phyloP scores from a whole-genome alignment of 2,797 vertebrate genomes.

The Pipistrellus pygmaeus region DNA sequence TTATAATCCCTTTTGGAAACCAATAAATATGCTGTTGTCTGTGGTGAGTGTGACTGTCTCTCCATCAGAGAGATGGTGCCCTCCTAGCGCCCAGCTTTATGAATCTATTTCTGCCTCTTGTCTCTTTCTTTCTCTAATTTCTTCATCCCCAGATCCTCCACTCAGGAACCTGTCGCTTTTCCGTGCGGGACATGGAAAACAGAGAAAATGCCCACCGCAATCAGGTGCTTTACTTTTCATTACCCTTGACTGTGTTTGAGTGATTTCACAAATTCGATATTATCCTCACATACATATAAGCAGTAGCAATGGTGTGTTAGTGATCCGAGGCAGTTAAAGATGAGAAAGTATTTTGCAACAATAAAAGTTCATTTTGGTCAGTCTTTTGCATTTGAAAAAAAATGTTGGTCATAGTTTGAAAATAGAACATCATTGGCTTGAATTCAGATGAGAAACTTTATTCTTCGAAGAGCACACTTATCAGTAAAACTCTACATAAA shows the following conservation, averaged over 20 bases:
- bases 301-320: not conserved
- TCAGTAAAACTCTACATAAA: not conserved
- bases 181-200: too few relatives aligned
- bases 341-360: not conserved
- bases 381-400: not conserved
- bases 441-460: not conserved
- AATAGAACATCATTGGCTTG: not conserved
- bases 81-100: too few relatives aligned
- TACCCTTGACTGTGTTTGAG: not conserved
- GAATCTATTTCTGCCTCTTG: too few relatives aligned
- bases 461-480: not conserved
- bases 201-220: not conserved
- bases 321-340: not conserved
- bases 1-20: too few relatives aligned
- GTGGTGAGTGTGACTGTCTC: too few relatives aligned
- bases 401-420: not conserved
- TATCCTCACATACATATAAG: not conserved
- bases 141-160: too few relatives aligned
- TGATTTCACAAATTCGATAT: not conserved
- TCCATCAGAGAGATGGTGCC: too few relatives aligned
- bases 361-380: slow-evolving; percentile 22
- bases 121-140: too few relatives aligned
- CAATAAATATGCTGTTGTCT: too few relatives aligned
- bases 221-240: slow-evolving; percentile 12
- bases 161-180: too few relatives aligned